phyloP scores from a whole-genome alignment of 2,797 vertebrate genomes.

The Huso huso region DNA sequence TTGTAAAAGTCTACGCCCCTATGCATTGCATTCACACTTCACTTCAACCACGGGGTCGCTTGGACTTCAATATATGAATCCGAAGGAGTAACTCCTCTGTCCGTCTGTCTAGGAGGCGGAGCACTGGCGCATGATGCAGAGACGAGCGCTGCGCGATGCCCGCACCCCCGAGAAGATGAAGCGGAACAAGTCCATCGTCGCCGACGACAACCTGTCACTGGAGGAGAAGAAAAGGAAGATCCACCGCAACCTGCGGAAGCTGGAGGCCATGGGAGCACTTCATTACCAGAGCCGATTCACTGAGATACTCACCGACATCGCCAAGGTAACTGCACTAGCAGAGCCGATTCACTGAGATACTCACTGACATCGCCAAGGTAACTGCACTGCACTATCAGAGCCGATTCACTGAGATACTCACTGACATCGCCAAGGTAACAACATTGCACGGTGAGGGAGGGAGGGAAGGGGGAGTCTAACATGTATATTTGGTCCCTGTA shows the following conservation, averaged over 20 bases:
- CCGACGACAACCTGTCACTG: constrained; percentile 61
- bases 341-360: too few relatives aligned
- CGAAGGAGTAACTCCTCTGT: not conserved
- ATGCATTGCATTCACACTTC: not conserved
- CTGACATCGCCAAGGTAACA: not conserved
- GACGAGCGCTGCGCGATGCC: constrained; percentile 51
- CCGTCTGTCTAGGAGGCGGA: constrained; percentile 56
- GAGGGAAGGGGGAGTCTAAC: too few relatives aligned
- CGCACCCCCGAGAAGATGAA: constrained; percentile 59
- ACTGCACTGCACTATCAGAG: too few relatives aligned
- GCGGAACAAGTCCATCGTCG: constrained; percentile 52
- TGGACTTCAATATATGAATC: not conserved
- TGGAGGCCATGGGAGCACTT: constrained; percentile 69
- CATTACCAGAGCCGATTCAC: constrained; percentile 45
- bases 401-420: not conserved
- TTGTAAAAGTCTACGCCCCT: too few relatives aligned
- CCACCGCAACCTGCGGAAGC: constrained; percentile 56
- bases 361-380: too few relatives aligned
- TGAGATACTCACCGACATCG: constrained; percentile 70
- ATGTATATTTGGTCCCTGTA: not conserved
- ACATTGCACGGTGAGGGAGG: too few relatives aligned
- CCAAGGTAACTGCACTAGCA: constrained; percentile 59
- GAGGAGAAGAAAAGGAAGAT: constrained; percentile 83
- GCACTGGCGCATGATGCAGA: constrained; percentile 61
- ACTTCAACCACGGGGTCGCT: not conserved